These are phyloP conservation scores for Egretta garzetta DNA, from an alignment of 2,113 vertebrate species.

Conservation along the genomic window DNA sequence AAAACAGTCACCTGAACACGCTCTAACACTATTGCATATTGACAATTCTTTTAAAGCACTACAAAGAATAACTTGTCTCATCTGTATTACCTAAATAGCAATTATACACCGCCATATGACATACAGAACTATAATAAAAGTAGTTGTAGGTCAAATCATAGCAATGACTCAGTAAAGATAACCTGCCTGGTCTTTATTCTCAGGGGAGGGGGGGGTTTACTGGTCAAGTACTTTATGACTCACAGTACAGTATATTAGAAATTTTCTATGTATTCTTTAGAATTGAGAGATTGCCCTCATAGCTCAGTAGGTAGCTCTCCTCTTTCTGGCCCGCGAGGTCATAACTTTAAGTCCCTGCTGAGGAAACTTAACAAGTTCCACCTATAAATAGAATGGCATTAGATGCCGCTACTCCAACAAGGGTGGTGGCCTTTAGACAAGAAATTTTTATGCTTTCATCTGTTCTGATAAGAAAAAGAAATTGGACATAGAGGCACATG, in stretches of 20 bases:
- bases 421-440: conserved; percentile 50
- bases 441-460: conserved; percentile 25
- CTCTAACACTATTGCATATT: background rate
- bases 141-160: conserved; percentile 18
- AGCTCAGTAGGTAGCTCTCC: conserved; percentile 69
- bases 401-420: conserved; percentile 48
- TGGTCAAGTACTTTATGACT: conserved; percentile 59
- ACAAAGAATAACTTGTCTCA: background rate
- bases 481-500: background rate
- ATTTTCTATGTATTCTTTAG: conserved; percentile 52
- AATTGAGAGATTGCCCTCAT: conserved; percentile 59
- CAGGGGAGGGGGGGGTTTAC: background rate
- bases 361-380: conserved; percentile 70
- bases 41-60: background rate
- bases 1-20: background rate
- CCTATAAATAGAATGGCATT: conserved; percentile 67
- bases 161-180: conserved; percentile 34
- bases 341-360: conserved; percentile 58
- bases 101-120: background rate
- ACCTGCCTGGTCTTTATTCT: conserved; percentile 36
- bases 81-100: background rate
- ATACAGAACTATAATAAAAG: background rate
- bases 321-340: conserved; percentile 61
- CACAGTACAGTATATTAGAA: conserved; percentile 59
- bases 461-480: conserved; percentile 3